Base-by-base conservation (phyloP, 2,888 invertebrate species). In the Candidula unifasciata region DNA sequence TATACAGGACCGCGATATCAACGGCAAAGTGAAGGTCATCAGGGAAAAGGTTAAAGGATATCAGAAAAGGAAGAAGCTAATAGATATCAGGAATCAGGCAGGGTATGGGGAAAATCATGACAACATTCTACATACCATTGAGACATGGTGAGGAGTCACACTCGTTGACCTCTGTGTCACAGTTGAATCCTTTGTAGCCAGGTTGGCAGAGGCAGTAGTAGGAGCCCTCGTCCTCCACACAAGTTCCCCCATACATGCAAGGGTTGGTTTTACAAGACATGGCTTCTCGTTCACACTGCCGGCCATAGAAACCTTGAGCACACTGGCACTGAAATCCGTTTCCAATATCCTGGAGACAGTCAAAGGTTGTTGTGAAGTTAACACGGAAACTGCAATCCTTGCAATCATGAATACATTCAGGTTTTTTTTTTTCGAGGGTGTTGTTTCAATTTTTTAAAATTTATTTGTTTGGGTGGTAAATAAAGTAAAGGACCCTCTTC, bases 181-280 rank as follows among this genome's bases (percentile, higher is more conserved):
- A 94, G 89, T 96, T 96, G 82, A 94, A 93, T n/a, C 98, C 98
- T 73, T 96, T 95, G 94, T 95, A 98, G 21, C 97, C 98, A 24
- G 96, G 94, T 2, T 96, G 96, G 90, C 98, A 98, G 44, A 95
- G 95, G 35, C 98, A 98, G 86, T 95, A 95, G 95, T 96, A 97
- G 85, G 89, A 87, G 10, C 88, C 89, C 57, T 89, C 87, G 30
- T 87, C 87, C 80, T 91, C 90, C 13, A 88, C 79, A 86, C 94
- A 94, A 0, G 91, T 91, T 80, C 92, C 94, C 37, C 96, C 96
- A 93, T 97, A 96, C 80, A 95, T 95, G 94, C 98, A 98, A 1
- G 97, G 97, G 84, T 95, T 95, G 91, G 96, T 96, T 87, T 95
- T 95, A 94, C 97, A 98, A 64, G 96, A 96, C 78, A 96, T 94